Conservation (phyloP, 2,888 invertebrate genomes). For the Xanthostigma xanthostigma region DNA sequence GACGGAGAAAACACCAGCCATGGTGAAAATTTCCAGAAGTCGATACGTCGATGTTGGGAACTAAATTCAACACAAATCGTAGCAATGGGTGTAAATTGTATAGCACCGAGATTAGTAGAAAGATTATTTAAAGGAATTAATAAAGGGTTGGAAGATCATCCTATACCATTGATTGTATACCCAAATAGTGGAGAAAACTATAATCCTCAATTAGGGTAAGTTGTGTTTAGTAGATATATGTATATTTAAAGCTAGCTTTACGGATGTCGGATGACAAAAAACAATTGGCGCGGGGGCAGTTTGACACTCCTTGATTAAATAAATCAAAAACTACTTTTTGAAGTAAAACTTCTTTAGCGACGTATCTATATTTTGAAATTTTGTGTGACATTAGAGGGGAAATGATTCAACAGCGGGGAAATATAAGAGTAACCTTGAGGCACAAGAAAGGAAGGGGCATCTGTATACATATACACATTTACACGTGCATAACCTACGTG, state of each 20-base stretch:
- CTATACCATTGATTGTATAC: constrained; percentile 70
- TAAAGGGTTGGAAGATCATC: constrained; percentile 28
- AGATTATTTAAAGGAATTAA: constrained; percentile 42
- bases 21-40: constrained; percentile 66
- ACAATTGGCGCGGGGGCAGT: too few species aligned
- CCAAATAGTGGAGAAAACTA: constrained; percentile 86
- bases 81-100: constrained; percentile 83
- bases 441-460: too few species aligned
- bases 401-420: too few species aligned
- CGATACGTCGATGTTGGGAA: constrained; percentile 49
- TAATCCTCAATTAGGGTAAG: constrained; percentile 49
- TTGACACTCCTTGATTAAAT: too few species aligned
- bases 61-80: constrained; percentile 51
- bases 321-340: too few species aligned
- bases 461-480: too few species aligned
- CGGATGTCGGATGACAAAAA: not conserved
- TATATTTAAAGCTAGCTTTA: not conserved
- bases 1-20: constrained; percentile 53
- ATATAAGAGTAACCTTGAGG: too few species aligned
- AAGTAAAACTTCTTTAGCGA: too few species aligned
- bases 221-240: not conserved
- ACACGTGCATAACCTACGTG: too few species aligned
- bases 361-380: too few species aligned
- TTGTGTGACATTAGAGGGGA: too few species aligned
- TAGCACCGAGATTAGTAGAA: constrained; percentile 49